Evolutionary conservation across 1,140 invertebrate species (phyloP), one percentile per base, ranked within the genome.

Genomic region (Megathymus violae): DNA sequence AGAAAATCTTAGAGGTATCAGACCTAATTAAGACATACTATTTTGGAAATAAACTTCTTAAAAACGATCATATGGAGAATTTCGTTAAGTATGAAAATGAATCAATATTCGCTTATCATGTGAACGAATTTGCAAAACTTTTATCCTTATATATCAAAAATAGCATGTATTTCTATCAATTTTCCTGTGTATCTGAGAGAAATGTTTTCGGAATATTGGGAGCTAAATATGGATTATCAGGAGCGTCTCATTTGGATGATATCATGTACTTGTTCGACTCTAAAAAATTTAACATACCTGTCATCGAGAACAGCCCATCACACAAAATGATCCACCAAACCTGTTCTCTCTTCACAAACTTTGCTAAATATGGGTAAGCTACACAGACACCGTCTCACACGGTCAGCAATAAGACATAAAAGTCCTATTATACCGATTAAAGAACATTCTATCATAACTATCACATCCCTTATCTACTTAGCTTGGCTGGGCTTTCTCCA

Each of bases 291-390:
- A 71, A 80, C 17, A 22, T 82, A 4, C 67, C 71, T 4, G 9
- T 78, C 6, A 67, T 69, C 34, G 81, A 71, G 43, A 64, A 66
- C 3, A 68, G 61, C 9, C 65, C 65, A 48, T 69, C 74, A 19
- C 77, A 79, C 40, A 77, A 80, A 40, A 81, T 92, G 72, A 75
- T 84, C 0, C 70, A 87, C 40, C 75, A 88, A 25, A 74, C 88
- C 4, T 91, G 88, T 10, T 89, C 84, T 25, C 44, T 93, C 4
- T 92, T 92, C 79, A 85, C 92, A 0, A 93, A 93, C 54, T 93
- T 93, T 63, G 92, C 92, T 1, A 93, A 92, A 76, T 85, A 87
- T 70, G 85, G 89, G 93, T 93, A 74, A 79, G 82, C 78, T n/a
- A 10, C 31, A 52, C 9, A 1, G 9, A 43, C 19, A n/a, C 10